These are phyloP conservation scores for Lophura nycthemera DNA, from an alignment of 2,113 vertebrate species.

Conservation along the genomic window DNA sequence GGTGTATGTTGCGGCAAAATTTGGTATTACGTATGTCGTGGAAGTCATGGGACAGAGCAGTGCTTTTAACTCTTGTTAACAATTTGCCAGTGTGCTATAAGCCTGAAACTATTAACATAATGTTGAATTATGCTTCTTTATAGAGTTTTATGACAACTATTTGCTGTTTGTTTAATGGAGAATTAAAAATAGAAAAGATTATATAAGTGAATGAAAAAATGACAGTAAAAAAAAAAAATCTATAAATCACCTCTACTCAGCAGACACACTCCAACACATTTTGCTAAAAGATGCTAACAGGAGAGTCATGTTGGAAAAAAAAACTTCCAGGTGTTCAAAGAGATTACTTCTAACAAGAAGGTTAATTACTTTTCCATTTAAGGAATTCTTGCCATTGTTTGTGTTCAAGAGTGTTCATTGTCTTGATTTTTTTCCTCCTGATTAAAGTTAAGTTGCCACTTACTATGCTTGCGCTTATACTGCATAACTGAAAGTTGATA, in stretches of 20 bases:
- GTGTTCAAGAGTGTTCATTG: rapidly evolving
- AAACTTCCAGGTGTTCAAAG: background rate
- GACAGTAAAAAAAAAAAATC: background rate
- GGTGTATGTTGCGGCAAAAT: background rate
- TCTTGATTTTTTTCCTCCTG: background rate
- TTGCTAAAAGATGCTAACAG: background rate
- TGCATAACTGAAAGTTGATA: background rate
- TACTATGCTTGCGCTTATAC: background rate
- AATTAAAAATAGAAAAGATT: background rate
- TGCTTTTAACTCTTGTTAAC: background rate
- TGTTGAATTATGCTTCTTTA: background rate
- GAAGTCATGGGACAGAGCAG: background rate
- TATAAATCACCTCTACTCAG: background rate
- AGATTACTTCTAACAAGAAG: background rate
- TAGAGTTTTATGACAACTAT: background rate
- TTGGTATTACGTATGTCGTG: background rate
- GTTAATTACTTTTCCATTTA: too few relatives aligned
- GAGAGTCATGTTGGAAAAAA: background rate
- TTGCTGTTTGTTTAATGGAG: background rate
- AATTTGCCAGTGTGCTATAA: background rate
- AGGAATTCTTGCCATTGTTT: background rate
- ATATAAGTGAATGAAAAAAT: background rate
- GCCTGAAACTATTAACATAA: background rate
- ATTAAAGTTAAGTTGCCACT: background rate
- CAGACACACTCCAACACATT: background rate